phyloP scores from a whole-genome alignment of 2,113 vertebrate genomes.

The Chrysochloris asiatica region DNA sequence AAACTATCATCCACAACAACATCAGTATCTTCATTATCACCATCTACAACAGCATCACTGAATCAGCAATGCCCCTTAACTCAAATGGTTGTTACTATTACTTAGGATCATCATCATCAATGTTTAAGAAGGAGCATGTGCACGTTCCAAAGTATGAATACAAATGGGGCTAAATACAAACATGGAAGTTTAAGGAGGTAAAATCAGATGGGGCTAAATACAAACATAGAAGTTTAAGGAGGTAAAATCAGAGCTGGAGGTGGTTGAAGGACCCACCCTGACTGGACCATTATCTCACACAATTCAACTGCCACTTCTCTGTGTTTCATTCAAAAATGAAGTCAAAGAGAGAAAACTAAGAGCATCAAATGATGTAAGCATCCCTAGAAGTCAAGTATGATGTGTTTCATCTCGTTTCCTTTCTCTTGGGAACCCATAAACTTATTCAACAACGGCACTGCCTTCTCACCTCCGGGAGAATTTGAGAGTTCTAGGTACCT shows the following conservation, averaged over 20 bases:
- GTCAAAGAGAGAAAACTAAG: background rate
- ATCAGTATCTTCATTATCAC: too few relatives aligned
- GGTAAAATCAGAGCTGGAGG: too few relatives aligned
- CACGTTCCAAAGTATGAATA: background rate
- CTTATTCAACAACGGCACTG: too few relatives aligned
- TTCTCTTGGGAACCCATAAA: too few relatives aligned
- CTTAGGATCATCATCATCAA: too few relatives aligned
- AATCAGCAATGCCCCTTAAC: too few relatives aligned
- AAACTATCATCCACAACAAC: too few relatives aligned
- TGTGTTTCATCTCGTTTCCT: background rate
- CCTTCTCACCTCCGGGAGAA: background rate
- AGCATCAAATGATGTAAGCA: background rate
- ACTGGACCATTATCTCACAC: fast-evolving
- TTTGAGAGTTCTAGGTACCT: too few relatives aligned
- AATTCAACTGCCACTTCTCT: background rate
- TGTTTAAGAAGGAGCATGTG: background rate
- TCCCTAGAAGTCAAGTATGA: background rate
- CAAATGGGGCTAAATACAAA: background rate
- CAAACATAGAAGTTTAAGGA: background rate
- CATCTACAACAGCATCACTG: too few relatives aligned
- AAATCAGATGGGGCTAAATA: background rate
- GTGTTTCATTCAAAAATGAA: background rate
- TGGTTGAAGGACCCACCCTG: fast-evolving
- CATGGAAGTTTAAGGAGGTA: background rate
- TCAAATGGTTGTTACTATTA: too few relatives aligned